A percentile compares a stretch with the other conserved stretches of the same genome.
These are phyloP conservation scores for Zaprionus capensis DNA, from an alignment of 1,140 invertebrate species.

Conservation along the genomic window DNA sequence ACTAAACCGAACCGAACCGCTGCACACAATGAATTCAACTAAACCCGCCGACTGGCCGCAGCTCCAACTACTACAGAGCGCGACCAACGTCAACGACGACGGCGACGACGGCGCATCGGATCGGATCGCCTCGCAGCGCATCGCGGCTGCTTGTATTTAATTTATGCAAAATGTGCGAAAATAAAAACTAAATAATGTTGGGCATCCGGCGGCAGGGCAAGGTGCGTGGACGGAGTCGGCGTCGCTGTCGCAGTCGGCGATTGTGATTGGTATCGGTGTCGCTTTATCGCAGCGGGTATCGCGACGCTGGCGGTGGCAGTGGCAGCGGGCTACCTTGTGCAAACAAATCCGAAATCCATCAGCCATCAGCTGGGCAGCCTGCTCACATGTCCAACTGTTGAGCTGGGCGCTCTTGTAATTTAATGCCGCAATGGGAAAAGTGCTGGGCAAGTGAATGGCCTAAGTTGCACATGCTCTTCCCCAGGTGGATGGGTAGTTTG, in stretches of 20 bases:
- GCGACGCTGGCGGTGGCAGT: neutral
- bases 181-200: slow-evolving; percentile 77
- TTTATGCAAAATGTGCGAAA: slow-evolving; percentile 82
- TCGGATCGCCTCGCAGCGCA: neutral
- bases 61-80: slow-evolving; percentile 3
- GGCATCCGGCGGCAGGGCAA: slow-evolving; percentile 44
- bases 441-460: slow-evolving; percentile 47
- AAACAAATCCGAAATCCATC: slow-evolving; percentile 65
- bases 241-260: slow-evolving; percentile 18
- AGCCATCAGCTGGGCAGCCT: slow-evolving; percentile 26
- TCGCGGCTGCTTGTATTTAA: slow-evolving; percentile 57
- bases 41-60: slow-evolving; percentile 38
- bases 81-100: slow-evolving; percentile 4
- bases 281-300: slow-evolving; percentile 1
- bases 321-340: slow-evolving; percentile 31
- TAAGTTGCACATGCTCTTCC: slow-evolving; percentile 22
- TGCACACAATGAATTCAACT: slow-evolving; percentile 68
- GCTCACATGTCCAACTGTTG: slow-evolving; percentile 29
- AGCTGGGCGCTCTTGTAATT: slow-evolving; percentile 65
- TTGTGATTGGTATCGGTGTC: slow-evolving; percentile 2
- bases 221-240: slow-evolving; percentile 8
- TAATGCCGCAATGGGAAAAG: slow-evolving; percentile 58
- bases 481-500: neutral
- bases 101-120: slow-evolving; percentile 1
- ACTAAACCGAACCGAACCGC: slow-evolving; percentile 63